Evolutionary conservation across 2,888 invertebrate species (phyloP), one percentile per base, ranked within the genome.

Genomic region (Stictocephala bisonia): DNA sequence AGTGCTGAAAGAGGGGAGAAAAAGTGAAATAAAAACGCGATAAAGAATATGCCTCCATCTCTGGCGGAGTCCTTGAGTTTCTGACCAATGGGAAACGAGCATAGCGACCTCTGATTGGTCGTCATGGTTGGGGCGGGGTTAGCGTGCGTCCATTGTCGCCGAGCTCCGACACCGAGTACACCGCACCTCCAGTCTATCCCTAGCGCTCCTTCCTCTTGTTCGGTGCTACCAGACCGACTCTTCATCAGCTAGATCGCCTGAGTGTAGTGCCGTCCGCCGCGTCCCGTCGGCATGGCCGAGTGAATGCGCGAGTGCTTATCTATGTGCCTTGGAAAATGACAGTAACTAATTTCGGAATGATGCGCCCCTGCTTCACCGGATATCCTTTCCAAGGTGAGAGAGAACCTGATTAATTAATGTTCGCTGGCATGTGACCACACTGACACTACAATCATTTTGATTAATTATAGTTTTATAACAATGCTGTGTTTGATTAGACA

Each of bases 371-470:
- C 79, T 84, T 84, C 80, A 82, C 83, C 76, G 84, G 84, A 80
- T 85, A 84, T 79, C 84, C 85, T 26, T 85, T 85, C 78, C 85
- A 85, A 84, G 85, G 85, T 83, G 80, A 81, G 76, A 60, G 31
- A 40, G 15, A n/a, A 27, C 6, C 7, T 64, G 22, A 64, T 35
- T 66, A 15, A 35, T 31, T 15, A 29, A 3, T 20, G 22, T n/a
- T n/a, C n/a, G n/a, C n/a, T n/a, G n/a, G n/a, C n/a, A n/a, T n/a
- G n/a, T n/a, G n/a, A n/a, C n/a, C n/a, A n/a, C n/a, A n/a, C n/a
- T n/a, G n/a, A n/a, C n/a, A n/a, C n/a, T n/a, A n/a, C n/a, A n/a
- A n/a, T n/a, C n/a, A n/a, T n/a, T n/a, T n/a, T n/a, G n/a, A n/a
- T n/a, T n/a, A n/a, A n/a, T n/a, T n/a, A n/a, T n/a, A n/a, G n/a